phyloP scores from a whole-genome alignment of 2,113 vertebrate genomes.

The Proterorhinus semilunaris region DNA sequence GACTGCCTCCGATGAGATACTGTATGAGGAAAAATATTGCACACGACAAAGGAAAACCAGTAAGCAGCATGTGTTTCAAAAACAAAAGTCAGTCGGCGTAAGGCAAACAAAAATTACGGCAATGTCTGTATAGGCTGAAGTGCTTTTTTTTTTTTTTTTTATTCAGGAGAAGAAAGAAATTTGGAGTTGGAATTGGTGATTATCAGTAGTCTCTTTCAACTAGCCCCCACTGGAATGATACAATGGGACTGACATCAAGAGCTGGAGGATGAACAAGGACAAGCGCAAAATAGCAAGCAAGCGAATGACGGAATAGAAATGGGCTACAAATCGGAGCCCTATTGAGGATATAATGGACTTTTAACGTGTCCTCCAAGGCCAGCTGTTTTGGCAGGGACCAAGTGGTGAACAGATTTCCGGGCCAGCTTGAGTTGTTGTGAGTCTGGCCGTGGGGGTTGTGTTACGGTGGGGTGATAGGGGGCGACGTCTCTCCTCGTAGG shows the following conservation, averaged over 20 bases:
- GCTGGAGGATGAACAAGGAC: conserved; percentile 51
- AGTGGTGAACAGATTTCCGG: conserved; percentile 29
- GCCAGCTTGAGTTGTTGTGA: conserved; percentile 28
- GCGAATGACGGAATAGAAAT: conserved; percentile 25
- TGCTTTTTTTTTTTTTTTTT: conserved; percentile 1
- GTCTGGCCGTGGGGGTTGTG: conserved; percentile 27
- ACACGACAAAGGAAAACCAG: conserved; percentile 25
- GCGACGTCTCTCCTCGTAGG: conserved; percentile 44
- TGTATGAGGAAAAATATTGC: conserved; percentile 38
- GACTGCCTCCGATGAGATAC: conserved; percentile 40
- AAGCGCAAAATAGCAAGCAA: conserved; percentile 58
- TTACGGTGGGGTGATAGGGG: conserved; percentile 49
- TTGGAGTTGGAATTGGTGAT: conserved; percentile 22
- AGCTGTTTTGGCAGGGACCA: conserved; percentile 10
- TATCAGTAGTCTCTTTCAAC: conserved; percentile 41
- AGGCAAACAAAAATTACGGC: conserved; percentile 55
- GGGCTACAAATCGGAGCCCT: conserved; percentile 36
- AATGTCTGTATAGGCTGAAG: conserved; percentile 14
- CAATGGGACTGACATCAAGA: conserved; percentile 54
- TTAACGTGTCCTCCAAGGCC: conserved; percentile 33
- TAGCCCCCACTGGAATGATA: conserved; percentile 50
- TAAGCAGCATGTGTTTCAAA: conserved; percentile 55
- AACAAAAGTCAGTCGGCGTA: conserved; percentile 47
- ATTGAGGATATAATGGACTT: conserved; percentile 30
- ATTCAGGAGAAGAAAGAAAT: conserved; percentile 17